Evolutionary conservation across 2,113 vertebrate species (phyloP).

Genomic region (Mionectes macconnelli): DNA sequence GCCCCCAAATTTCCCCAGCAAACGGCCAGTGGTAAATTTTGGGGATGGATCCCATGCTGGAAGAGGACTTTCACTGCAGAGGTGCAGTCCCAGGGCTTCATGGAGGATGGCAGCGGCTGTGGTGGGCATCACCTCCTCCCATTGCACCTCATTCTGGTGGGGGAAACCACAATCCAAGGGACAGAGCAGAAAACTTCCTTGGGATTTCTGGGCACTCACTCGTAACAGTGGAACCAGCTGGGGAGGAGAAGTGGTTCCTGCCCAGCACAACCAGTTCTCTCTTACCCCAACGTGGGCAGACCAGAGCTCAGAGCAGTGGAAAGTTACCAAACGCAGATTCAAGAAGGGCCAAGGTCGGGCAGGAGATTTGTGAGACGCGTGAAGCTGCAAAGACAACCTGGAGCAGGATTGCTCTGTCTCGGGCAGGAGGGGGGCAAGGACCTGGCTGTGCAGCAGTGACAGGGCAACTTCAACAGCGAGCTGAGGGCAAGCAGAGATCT

Average conservation of each 20-base stretch:
- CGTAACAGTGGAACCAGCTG: constrained; percentile 24
- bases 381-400: constrained; percentile 37
- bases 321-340: constrained; percentile 46
- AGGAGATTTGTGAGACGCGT: background rate
- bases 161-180: background rate
- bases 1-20: background rate
- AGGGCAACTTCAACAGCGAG: background rate
- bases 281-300: background rate
- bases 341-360: constrained; percentile 58
- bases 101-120: background rate
- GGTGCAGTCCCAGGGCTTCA: background rate
- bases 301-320: constrained; percentile 36
- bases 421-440: background rate
- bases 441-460: accelerated
- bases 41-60: background rate
- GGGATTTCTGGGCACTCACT: background rate
- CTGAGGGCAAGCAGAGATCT: accelerated
- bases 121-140: background rate
- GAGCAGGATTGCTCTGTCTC: background rate
- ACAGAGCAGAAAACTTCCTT: background rate
- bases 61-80: background rate
- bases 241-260: constrained; percentile 31
- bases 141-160: background rate
- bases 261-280: constrained; percentile 65
- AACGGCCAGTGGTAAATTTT: background rate